Base-by-base conservation (phyloP, 53 echinoderm and acorn worm species). In the Holothuria scabra region DNA sequence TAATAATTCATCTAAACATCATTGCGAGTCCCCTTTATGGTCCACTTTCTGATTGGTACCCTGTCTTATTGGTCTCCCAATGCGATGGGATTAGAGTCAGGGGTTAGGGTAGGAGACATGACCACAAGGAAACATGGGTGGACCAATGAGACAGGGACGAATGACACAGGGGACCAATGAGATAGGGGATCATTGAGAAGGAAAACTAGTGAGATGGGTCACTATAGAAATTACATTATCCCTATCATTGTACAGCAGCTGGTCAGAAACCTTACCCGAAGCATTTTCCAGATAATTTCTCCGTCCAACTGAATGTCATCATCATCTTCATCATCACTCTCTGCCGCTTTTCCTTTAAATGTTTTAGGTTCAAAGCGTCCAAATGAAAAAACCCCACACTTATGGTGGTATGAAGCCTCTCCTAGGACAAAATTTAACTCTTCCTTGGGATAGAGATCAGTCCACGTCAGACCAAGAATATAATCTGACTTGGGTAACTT, bases 391-490 rank as follows among this genome's bases (percentile, higher is more conserved):
- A 97, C 85, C 0, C 94, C 97, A 63, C 90, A 92, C 2, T 88
- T 83, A 37, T 88, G 85, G 62, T 70, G 62, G 19, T 81, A 89
- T 5, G 90, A 90, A 1, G 97, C 94, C 48, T 97, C 97, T 21
- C 97, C 97, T 3, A 97, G 84, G 1, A 94, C 97, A 90, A 97
- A 97, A 63, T 97, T 97, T 64, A 97, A 56, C 11, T 97, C 92
- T 22, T 97, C 92, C 6, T 58, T 81, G 0, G 97, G 97, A 25
- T 97, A 97, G 16, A 97, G 87, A 49, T 97, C 97, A 8, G 97
- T 97, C 97, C 97, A 97, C 0, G 97, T 93, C 1, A 94, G 65
- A 13, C 90, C 97, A 5, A 97, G 80, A n/a, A 97, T 86, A 48
- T 87, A 95, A 41, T 91, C 85, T 32, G 81, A 74, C 35, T n/a